These are phyloP conservation scores for Bicyclus anynana DNA, from an alignment of 1,140 invertebrate genomes.

Conservation along the genomic window DNA sequence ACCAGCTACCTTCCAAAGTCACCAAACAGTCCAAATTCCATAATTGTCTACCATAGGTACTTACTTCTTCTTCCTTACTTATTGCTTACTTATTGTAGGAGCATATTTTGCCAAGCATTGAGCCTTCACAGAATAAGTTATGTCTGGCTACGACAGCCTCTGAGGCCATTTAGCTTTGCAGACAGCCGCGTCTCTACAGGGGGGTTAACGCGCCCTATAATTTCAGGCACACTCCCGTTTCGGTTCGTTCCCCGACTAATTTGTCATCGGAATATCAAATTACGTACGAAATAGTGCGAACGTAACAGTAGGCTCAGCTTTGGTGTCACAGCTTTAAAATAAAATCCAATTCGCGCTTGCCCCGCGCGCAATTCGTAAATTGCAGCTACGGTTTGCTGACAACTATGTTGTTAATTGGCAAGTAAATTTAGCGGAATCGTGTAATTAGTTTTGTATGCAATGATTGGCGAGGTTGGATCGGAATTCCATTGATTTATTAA, in stretches of 20 bases:
- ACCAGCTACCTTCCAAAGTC: too few relatives aligned
- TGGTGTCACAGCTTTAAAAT: slow-evolving; percentile 61
- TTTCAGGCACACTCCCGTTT: slow-evolving; percentile 45
- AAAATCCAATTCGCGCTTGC: slow-evolving; percentile 60
- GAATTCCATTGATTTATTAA: background rate
- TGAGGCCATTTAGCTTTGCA: background rate
- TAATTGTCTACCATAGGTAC: too few relatives aligned
- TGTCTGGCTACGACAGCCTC: background rate
- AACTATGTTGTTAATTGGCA: slow-evolving; percentile 47
- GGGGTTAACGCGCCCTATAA: slow-evolving; percentile 47
- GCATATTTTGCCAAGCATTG: too few relatives aligned
- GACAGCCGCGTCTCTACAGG: background rate
- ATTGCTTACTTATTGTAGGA: too few relatives aligned
- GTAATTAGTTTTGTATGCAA: slow-evolving; percentile 32
- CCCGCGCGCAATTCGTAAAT: slow-evolving; percentile 46
- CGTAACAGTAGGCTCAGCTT: slow-evolving; percentile 60
- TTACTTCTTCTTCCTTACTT: too few relatives aligned
- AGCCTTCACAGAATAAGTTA: too few relatives aligned
- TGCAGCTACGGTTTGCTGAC: slow-evolving; percentile 42
- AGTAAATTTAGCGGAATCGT: slow-evolving; percentile 52
- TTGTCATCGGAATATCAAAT: slow-evolving; percentile 75
- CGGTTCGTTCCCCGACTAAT: slow-evolving; percentile 59
- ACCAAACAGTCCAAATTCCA: too few relatives aligned
- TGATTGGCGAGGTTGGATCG: slow-evolving; percentile 12
- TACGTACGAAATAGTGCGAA: slow-evolving; percentile 68